Conservation (phyloP, 2,888 invertebrate species). For the Oligia fasciuncula region DNA sequence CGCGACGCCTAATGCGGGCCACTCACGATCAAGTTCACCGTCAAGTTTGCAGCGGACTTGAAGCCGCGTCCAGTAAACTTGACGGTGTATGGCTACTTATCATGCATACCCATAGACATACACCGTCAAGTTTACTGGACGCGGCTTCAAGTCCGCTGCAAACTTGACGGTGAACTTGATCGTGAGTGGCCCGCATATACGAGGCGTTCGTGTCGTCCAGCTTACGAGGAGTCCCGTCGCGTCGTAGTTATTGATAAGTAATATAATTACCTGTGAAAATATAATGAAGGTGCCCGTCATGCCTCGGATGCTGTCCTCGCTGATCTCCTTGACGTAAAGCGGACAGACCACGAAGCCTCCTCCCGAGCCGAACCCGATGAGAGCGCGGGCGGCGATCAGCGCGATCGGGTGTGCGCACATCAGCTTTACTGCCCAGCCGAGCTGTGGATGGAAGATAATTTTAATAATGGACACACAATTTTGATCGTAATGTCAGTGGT, state of each 20-base stretch:
- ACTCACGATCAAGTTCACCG: too few species aligned
- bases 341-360: constrained; percentile 86
- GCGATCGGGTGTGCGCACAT: constrained; percentile 79
- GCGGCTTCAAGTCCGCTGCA: too few species aligned
- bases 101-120: too few species aligned
- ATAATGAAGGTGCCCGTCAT: constrained; percentile 88
- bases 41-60: too few species aligned
- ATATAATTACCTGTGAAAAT: constrained; percentile 80
- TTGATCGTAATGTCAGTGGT: not conserved
- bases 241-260: not conserved
- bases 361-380: constrained; percentile 86
- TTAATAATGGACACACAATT: not conserved
- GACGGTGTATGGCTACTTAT: too few species aligned
- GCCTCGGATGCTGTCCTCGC: constrained; percentile 86
- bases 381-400: constrained; percentile 82
- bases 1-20: too few species aligned
- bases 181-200: too few species aligned
- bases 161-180: too few species aligned
- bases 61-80: too few species aligned
- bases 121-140: too few species aligned
- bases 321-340: constrained; percentile 87
- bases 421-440: constrained; percentile 86
- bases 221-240: too few species aligned
- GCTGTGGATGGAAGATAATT: constrained; percentile 66
- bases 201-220: too few species aligned